Evolutionary conservation across 2,113 vertebrate species (phyloP), one percentile per base, ranked within the genome.

Genomic region (Taxidea taxus): DNA sequence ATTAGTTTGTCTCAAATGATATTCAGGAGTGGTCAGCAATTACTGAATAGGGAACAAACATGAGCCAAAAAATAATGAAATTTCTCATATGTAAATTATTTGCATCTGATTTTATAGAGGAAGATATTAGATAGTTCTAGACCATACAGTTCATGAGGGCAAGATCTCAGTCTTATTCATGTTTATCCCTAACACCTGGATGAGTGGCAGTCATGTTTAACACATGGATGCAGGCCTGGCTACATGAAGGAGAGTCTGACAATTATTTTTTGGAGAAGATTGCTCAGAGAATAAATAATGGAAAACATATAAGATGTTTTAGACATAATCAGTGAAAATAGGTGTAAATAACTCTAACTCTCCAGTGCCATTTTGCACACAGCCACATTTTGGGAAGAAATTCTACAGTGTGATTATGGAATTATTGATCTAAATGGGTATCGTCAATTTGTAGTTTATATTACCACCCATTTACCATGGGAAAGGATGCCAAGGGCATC

Each of bases 31-130:
- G 27, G 13, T 81, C 21, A 93, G 54, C 18, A n/a, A 66, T 72
- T 51, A 91, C 54, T 96, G 90, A 93, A 82, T 70, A 86, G n/a
- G 51, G 42, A 12, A 72, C 15, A 85, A 96, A 49, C 9, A 47
- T 89, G 31, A 94, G 29, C 49, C 64, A 94, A 87, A 95, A 94
- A 93, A 66, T 37, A 91, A 87, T 86, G 37, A 21, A 8, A 78
- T 72, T 72, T 80, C 60, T 84, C 90, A 49, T 66, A 34, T 34
- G 31, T 66, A 77, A 90, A 89, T 74, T 64, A 74, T 94, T 95
- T 93, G 18, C 37, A 78, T 83, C 80, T n/a, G 29, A 80, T 80
- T 89, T 91, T 91, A 80, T 20, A 92, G 23, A 80, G 66, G 14
- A 87, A 87, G 39, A 8, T 70, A 64, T 21, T 42, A 95, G 21